Evolutionary conservation across 2,888 invertebrate genomes (phyloP), one percentile per base, ranked within the genome.

Genomic region (Cheilosia grossa): DNA sequence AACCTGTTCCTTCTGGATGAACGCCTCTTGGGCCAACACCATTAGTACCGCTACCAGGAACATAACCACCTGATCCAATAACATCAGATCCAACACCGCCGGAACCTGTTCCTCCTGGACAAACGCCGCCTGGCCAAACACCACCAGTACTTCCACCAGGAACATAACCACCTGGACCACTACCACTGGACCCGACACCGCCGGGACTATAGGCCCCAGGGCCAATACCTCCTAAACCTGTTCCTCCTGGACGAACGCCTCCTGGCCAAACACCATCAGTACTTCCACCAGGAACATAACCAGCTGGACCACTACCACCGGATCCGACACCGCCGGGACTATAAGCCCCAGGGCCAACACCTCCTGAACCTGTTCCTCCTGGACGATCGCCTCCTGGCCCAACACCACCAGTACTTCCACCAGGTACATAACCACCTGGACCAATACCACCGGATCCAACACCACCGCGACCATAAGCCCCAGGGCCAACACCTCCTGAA

Each of bases 151-250:
- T 47, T 15, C 54, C 49, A 9, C 30, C 9, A 2, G 37, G 9
- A 10, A 2, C 33, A 10, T 10, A 33, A 6, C 27, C 27, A 9
- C 30, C 30, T 7, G 2, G 30, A 9, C 30, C 30, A 9, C 7
- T 2, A 30, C 66, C 53, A 0, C 87, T 61, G 10, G 82, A 64
- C 1, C 64, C 74, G 13, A 63, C 17, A 30, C 59, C 64, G 33
- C 87, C 79, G 44, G 87, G 69, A 9, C 81, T 54, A n/a, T 70
- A 33, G 2, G 56, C 64, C 4, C 70, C 81, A n/a, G 72, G 59
- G n/a, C 86, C 74, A 9, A 59, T 4, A 10, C 81, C 85, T 3
- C 66, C 59, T 15, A 17, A 5, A 2, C n/a, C 2, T 27, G 30
- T n/a, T 30, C 54, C 58, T 4, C 75, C 58, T 1, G 75, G 58